Base-by-base conservation (phyloP, 2,888 invertebrate genomes). In the Cylloceria caligata region DNA sequence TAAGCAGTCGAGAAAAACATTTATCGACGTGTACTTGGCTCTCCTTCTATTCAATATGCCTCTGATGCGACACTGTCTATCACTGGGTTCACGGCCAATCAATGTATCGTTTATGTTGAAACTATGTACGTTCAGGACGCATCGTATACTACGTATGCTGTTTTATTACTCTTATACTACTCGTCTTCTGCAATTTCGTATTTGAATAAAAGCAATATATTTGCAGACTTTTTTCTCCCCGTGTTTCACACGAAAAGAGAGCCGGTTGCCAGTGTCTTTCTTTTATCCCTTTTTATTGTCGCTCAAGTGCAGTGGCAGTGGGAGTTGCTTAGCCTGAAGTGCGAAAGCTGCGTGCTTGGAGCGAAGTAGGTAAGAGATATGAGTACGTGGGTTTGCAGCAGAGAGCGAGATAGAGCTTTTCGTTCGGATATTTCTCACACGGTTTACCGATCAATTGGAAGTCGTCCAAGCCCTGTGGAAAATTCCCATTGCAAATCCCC, bases 401-500 rank as follows among this genome's bases (percentile, higher is more conserved):
- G 45, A 19, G 47, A n/a, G n/a, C n/a, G n/a, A n/a, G n/a, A 64
- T 42, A 73, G 42, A 64, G 52, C 21, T 79, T 67, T 67, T 52
- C 67, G 62, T 60, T 60, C 42, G 42, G 68, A 71, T 75, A 71
- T 67, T 75, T 67, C 60, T 71, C 69, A 71, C 71, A 65, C 52
- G 57, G 71, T 80, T 75, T 71, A 16, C 57, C 57, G 65, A 80
- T 80, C 75, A 71, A 75, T 80, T 65, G 80, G 71, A 57, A 80
- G 65, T 71, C 65, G 47, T 71, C 65, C 75, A 64, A 71, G 64
- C 47, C 42, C 71, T 30, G 75, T 16, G 47, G 65, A 67, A 80
- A 80, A 67, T 67, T 71, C 65, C 65, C 75, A 71, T 71, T 67
- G 80, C 65, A 80, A 80, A 80, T 75, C 60, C 71, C 65, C 71